phyloP scores from a whole-genome alignment of 2,113 vertebrate species.

The Nycticorax nycticorax region DNA sequence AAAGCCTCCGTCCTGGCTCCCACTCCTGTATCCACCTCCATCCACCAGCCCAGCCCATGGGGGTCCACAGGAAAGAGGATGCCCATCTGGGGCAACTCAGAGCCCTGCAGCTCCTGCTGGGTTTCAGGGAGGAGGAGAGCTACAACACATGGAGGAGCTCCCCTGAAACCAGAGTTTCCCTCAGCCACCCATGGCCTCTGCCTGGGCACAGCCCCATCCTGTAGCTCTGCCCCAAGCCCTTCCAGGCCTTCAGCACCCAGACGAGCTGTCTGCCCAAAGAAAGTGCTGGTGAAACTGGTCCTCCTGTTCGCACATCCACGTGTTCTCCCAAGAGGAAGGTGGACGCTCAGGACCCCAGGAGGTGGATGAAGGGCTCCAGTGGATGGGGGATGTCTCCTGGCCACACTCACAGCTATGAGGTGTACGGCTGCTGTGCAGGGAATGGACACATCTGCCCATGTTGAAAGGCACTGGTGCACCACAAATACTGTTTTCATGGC shows the following conservation, averaged over 20 bases:
- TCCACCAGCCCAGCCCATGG: neutral
- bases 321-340: neutral
- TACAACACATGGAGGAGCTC: neutral
- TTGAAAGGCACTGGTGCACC: neutral
- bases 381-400: neutral
- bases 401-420: too few species aligned
- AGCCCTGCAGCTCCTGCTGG: neutral
- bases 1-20: neutral
- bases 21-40: neutral
- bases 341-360: neutral
- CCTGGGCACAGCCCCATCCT: neutral
- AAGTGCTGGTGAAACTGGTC: neutral
- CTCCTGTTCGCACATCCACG: neutral
- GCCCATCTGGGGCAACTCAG: accelerated
- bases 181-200: neutral
- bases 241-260: neutral
- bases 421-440: neutral
- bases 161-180: neutral
- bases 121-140: neutral
- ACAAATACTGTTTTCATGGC: neutral
- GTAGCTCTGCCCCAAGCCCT: neutral
- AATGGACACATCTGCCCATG: neutral
- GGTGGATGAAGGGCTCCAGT: neutral
- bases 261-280: neutral
- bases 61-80: neutral